These are phyloP conservation scores for Zingel zingel DNA, from an alignment of 2,113 vertebrate species.

Conservation along the genomic window DNA sequence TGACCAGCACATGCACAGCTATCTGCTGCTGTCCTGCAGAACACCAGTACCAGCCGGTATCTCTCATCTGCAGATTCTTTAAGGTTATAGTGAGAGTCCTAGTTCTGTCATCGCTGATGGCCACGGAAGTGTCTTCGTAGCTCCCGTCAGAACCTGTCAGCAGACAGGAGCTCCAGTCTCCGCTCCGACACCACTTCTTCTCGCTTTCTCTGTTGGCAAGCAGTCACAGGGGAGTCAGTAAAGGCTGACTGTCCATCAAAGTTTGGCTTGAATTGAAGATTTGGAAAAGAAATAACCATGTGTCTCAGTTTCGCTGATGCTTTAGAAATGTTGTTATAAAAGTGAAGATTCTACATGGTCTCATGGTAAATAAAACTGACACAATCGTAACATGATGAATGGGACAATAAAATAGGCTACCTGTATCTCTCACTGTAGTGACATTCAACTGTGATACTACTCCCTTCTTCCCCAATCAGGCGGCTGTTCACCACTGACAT, in stretches of 20 bases:
- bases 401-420: conserved; percentile 54
- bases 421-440: conserved; percentile 82
- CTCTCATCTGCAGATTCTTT: conserved; percentile 67
- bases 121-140: conserved; percentile 67
- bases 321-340: not conserved
- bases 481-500: conserved; percentile 63
- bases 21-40: conserved; percentile 56
- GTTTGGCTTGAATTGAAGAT: conserved; percentile 3
- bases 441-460: conserved; percentile 71
- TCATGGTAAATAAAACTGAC: conserved; percentile 1
- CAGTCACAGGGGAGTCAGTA: conserved; percentile 45
- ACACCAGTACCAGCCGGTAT: conserved; percentile 79
- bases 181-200: conserved; percentile 85
- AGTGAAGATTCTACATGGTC: not conserved
- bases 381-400: not conserved
- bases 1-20: conserved; percentile 63
- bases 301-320: conserved; percentile 9
- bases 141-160: conserved; percentile 61
- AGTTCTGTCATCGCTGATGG: conserved; percentile 78
- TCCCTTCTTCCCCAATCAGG: conserved; percentile 77
- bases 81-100: conserved; percentile 76
- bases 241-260: conserved; percentile 18
- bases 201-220: conserved; percentile 70
- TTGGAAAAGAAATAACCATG: not conserved
- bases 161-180: conserved; percentile 74